Evolutionary conservation across 2,888 invertebrate species (phyloP), one percentile per base, ranked within the genome.

Genomic region (Argyresthia albistria): DNA sequence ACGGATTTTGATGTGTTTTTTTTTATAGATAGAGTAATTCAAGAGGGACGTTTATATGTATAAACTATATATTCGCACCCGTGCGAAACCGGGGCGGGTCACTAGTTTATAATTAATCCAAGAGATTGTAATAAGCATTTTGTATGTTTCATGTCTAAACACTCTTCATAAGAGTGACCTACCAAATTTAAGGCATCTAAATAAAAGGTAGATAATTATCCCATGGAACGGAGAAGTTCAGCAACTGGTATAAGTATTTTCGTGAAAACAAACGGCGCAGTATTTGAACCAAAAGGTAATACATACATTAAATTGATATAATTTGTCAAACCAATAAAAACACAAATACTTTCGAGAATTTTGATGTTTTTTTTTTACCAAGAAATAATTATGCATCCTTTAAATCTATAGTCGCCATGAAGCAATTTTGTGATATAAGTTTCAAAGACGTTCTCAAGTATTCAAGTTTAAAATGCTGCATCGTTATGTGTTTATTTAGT

Each of bases 81-180:
- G n/a, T n/a, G n/a, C n/a, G n/a, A n/a, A n/a, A n/a, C n/a, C n/a
- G n/a, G n/a, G n/a, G n/a, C n/a, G n/a, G n/a, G n/a, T n/a, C n/a
- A n/a, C n/a, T n/a, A n/a, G n/a, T 60, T 60, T 7, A 59, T 53
- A 11, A 57, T 54, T 12, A 61, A 60, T 0, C 61, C 59, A 8
- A 60, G 15, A 4, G 51, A 48, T 37, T 25, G 12, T 35, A 58
- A 10, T 0, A 57, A 8, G 53, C 16, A 1, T 25, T 46, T 50
- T 9, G 53, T 50, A 25, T 42, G 1, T 4, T 46, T 11, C 8
- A 53, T 35, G 16, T 53, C 50, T 14, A 1, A 2, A 12, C 50
- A 53, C 39, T 46, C 36, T 42, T 43, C 2, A 50, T 56, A 54
- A 0, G 52, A 47, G 0, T 52, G 16, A 0, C 14, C 53, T 11